phyloP scores from a whole-genome alignment of 2,888 invertebrate species.

The Melinaea menophilus region DNA sequence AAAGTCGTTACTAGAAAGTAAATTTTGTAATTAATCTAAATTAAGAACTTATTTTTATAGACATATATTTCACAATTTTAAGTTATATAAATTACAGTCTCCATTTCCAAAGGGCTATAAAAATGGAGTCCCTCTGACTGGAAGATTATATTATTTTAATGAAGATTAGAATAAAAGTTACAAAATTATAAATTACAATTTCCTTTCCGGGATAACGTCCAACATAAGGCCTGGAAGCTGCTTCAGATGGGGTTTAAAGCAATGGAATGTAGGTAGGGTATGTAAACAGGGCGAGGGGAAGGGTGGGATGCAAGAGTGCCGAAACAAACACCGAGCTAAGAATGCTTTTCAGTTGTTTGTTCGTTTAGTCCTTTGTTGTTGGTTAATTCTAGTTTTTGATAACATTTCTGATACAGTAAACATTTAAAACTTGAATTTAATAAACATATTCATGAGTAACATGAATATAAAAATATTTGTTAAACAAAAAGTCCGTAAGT shows the following conservation, averaged over 20 bases:
- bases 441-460: no score
- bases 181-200: constrained; percentile 13
- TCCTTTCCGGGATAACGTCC: constrained; percentile 18
- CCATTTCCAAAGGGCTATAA: no score
- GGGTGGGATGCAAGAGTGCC: constrained; percentile 38
- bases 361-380: constrained; percentile 41
- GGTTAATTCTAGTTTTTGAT: constrained; percentile 39
- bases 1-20: constrained; percentile 8
- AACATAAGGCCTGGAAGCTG: constrained; percentile 12
- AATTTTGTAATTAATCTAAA: no score
- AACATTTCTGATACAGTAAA: constrained; percentile 16
- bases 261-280: constrained; percentile 5
- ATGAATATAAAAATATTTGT: constrained; percentile 8
- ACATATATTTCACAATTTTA: no score
- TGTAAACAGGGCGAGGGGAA: constrained; percentile 14
- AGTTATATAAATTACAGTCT: no score
- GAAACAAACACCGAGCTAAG: constrained; percentile 55
- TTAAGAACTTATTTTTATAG: no score
- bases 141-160: constrained; percentile 13
- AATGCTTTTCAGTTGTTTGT: constrained; percentile 41
- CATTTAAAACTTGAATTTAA: no score
- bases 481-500: constrained; percentile 30
- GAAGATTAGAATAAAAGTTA: constrained; percentile 15
- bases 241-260: constrained; percentile 18
- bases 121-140: not conserved